phyloP scores from a whole-genome alignment of 2,888 invertebrate genomes.

The Mylabris sibirica region DNA sequence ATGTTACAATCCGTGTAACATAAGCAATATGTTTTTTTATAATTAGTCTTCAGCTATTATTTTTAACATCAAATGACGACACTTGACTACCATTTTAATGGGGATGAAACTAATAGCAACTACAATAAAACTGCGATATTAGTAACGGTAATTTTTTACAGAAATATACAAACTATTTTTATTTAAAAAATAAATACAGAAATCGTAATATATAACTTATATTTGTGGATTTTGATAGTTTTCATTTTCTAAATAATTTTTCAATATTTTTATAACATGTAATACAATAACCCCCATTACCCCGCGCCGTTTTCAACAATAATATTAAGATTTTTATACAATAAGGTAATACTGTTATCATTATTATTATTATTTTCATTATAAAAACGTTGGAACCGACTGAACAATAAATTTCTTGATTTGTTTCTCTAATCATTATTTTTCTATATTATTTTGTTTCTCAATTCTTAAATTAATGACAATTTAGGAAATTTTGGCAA shows the following conservation, averaged over 20 bases:
- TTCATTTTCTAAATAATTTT: conserved; percentile 27
- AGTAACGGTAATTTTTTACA: conserved; percentile 57
- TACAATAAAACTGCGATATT: conserved; percentile 56
- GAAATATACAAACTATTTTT: conserved; percentile 59
- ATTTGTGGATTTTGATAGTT: conserved; percentile 27
- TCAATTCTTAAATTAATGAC: conserved; percentile 23
- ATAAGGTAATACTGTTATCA: conserved; percentile 34
- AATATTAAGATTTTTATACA: conserved; percentile 41
- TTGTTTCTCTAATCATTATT: conserved; percentile 33
- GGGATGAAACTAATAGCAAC: neutral
- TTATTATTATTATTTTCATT: neutral
- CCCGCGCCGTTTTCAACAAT: conserved; percentile 32
- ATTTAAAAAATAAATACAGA: conserved; percentile 41
- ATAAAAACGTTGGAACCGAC: conserved; percentile 53
- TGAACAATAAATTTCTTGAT: conserved; percentile 42
- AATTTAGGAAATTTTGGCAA: conserved; percentile 50
- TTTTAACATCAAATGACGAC: neutral
- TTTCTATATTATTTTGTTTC: conserved; percentile 27
- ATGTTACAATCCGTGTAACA: too few species aligned
- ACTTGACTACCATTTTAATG: neutral
- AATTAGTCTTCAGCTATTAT: too few species aligned
- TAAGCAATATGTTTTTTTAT: too few species aligned
- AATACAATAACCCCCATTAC: conserved; percentile 22
- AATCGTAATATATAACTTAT: conserved; percentile 33
- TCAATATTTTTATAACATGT: conserved; percentile 50